Percentiles rank a stretch among this genome's conserved stretches.
Conservation (phyloP, 2,113 vertebrate species). For the Varanus salvator region DNA sequence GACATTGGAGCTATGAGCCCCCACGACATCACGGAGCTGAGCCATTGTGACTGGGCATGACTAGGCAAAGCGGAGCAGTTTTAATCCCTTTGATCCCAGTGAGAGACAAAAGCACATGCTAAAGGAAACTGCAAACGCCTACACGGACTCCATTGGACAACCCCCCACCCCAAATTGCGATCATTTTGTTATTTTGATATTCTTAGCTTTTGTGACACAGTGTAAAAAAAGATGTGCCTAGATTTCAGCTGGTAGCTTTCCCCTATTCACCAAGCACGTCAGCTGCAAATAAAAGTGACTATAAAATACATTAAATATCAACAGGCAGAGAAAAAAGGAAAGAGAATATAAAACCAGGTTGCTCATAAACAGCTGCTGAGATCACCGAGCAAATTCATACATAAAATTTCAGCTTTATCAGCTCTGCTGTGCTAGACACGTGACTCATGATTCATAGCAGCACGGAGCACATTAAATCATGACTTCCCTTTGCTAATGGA, state of each 20-base stretch:
- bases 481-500: not conserved
- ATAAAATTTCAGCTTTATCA: conserved; percentile 16
- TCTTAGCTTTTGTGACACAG: not conserved
- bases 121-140: not conserved
- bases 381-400: conserved; percentile 17
- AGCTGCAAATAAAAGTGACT: not conserved
- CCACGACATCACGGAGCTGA: not conserved
- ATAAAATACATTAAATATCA: conserved; percentile 3
- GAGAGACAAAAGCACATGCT: not conserved
- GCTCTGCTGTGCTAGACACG: not conserved
- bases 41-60: not conserved
- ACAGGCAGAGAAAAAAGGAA: not conserved
- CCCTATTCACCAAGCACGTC: not conserved
- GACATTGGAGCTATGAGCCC: too few relatives aligned
- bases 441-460: not conserved
- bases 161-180: not conserved
- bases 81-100: not conserved
- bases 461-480: not conserved
- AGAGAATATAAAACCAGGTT: not conserved
- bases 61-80: not conserved
- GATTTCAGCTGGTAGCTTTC: not conserved
- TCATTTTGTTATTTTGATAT: not conserved
- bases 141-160: not conserved
- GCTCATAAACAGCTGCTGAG: conserved; percentile 15
- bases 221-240: not conserved